Evolutionary conservation across 2,888 invertebrate species (phyloP).

Genomic region (Scaptomyza reducta): DNA sequence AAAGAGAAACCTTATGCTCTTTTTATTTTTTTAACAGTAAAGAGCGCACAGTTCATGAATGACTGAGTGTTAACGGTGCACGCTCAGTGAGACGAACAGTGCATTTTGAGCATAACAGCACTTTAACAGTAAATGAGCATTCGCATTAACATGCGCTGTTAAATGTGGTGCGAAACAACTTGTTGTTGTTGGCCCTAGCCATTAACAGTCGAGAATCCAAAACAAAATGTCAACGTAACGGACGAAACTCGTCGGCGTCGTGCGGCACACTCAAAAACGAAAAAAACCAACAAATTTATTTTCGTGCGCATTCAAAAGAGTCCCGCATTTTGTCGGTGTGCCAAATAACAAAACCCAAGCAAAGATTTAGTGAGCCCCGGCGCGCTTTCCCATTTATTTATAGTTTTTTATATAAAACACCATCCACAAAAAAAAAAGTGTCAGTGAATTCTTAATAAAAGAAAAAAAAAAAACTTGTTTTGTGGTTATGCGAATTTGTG

Average conservation of each 20-base stretch:
- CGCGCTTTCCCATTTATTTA: conserved; percentile 53
- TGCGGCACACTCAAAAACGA: conserved; percentile 32
- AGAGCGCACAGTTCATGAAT: conserved; percentile 6
- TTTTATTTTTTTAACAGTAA: conserved; percentile 1
- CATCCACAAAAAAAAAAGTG: conserved; percentile 21
- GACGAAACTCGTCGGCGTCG: conserved; percentile 60
- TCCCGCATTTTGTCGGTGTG: conserved; percentile 49
- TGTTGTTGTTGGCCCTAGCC: conserved; percentile 57
- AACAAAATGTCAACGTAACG: conserved; percentile 72
- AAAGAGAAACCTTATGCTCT: conserved; percentile 16
- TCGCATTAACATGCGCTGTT: conserved; percentile 19
- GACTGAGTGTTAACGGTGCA: conserved; percentile 18
- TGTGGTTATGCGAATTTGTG: background rate
- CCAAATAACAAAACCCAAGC: conserved; percentile 32
- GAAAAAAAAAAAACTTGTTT: conserved; percentile 12
- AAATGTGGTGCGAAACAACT: conserved; percentile 25
- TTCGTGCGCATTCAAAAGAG: conserved; percentile 46
- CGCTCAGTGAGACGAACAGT: conserved; percentile 11
- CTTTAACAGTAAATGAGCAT: conserved; percentile 21
- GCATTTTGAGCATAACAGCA: conserved; percentile 34
- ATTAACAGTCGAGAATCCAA: conserved; percentile 71
- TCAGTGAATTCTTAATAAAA: conserved; percentile 20
- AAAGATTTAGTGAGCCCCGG: conserved; percentile 43
- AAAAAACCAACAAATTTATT: conserved; percentile 37
- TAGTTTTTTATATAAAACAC: conserved; percentile 33